Evolutionary conservation across 2,888 invertebrate species (phyloP), one percentile per base, ranked within the genome.

Genomic region (Vanessa cardui): DNA sequence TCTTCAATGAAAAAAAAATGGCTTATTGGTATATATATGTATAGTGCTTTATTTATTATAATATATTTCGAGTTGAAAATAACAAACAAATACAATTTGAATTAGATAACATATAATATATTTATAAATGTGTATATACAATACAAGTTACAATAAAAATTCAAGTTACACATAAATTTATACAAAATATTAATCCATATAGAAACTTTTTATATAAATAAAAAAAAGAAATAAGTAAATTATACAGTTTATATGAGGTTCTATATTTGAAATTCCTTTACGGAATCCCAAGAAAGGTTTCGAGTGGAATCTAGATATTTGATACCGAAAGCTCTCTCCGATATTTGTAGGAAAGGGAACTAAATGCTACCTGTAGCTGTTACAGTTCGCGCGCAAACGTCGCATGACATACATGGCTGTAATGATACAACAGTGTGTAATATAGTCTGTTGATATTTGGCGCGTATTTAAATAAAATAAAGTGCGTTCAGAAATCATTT

Each of bases 271-370:
- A 47, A 26, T 26, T 26, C 6, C 33, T 6, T 64, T 21, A 44
- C 47, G 58, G 61, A 58, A 56, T 49, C 56, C 50, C 44, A 21
- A 62, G 39, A 63, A 66, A 66, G 69, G 60, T 66, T 63, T n/a
- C n/a, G 26, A 52, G 26, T 56, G 26, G 67, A 20, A 58, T 47
- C 52, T 64, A 54, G 64, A 65, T 58, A 64, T 58, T 49, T 62
- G 68, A 63, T 68, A 68, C 45, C 61, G 49, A 69, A 68, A 69
- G 63, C 66, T 69, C 63, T 68, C 62, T 49, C 49, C 52, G 56
- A 62, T 62, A 62, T 66, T 58, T 64, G 52, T 31, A 67, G 66
- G 63, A 45, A 67, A 67, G 66, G 68, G 68, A 66, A 65, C 21
- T 56, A 39, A 39, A 39, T 56, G 5, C 8, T 39, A 56, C n/a